Conservation (phyloP, 92 coral and sea anemone genomes). For the Micromussa lordhowensis region DNA sequence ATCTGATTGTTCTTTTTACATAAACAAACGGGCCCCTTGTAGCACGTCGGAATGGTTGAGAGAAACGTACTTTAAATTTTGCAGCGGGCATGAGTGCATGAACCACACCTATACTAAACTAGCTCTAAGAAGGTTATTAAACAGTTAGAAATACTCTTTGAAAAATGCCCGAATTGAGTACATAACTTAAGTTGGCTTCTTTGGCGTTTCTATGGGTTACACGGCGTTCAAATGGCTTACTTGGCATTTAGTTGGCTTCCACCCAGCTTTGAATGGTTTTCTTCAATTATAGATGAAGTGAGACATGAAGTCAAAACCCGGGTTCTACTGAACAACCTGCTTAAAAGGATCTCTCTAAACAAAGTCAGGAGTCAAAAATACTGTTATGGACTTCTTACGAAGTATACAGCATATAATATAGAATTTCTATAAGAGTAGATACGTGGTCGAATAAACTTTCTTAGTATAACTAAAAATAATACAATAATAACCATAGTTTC, state of each 20-base stretch:
- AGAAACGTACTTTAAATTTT: neutral
- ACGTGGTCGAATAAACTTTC: neutral
- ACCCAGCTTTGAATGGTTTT: neutral
- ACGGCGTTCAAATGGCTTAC: neutral
- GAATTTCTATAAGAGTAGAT: neutral
- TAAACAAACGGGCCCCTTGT: neutral
- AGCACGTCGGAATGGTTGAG: neutral
- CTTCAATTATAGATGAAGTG: neutral
- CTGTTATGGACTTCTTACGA: neutral
- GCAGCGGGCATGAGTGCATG: neutral
- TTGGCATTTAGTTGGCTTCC: neutral
- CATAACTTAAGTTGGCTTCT: neutral
- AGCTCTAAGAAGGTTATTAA: neutral
- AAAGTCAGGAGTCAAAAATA: slow-evolving; percentile 2
- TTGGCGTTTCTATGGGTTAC: too few species aligned
- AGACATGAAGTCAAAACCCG: neutral
- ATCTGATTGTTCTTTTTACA: neutral
- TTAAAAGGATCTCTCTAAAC: neutral
- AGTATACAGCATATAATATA: neutral
- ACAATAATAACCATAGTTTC: slow-evolving; percentile 2
- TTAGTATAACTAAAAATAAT: neutral
- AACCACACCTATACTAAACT: neutral
- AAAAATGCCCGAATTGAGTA: too few species aligned
- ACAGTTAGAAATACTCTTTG: neutral
- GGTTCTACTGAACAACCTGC: neutral